Base-by-base conservation (phyloP, 1,140 invertebrate species). In the Scaptomyza montana region DNA sequence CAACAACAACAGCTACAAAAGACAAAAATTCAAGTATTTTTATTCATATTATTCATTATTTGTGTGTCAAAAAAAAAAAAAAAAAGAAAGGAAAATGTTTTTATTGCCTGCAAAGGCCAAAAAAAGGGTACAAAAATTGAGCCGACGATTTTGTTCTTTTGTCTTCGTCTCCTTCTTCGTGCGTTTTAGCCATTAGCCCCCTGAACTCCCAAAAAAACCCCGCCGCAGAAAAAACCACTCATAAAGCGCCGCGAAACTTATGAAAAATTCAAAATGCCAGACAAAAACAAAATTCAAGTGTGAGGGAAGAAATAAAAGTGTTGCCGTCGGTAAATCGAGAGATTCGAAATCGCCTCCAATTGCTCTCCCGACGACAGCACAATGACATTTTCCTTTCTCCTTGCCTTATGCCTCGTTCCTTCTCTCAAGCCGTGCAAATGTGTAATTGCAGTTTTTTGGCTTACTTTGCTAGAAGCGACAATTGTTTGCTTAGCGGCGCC, bases 21-120 rank as follows among this genome's bases (percentile, higher is more conserved):
- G 12, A 21, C 3, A 50, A 61, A 50, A 68, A 70, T 57, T 59
- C 75, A 84, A 79, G 84, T 87, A 87, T 87, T 87, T 87, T 89
- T 89, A 84, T 87, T 89, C 77, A 87, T 89, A 89, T 87, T 89
- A 79, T 89, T 89, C 79, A 89, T 89, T 87, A 87, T 87, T 84
- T 89, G 21, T 30, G 39, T 21, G 49, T 13, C 9, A 33, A 53
- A 53, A 53, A 12, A 53, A 53, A 53, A 33, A 33, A 53, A 49
- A 53, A 12, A 21, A 25, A 2, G 19, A 73, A 74, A 25, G 69
- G 82, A 82, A 87, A 87, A 87, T 89, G 82, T 87, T 87, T 87
- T 87, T 87, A 87, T 87, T 87, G 82, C 82, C 82, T 75, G 82
- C 79, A 43, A 5, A 36, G 21, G 21, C 21, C 3, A 25, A 79